Conservation (phyloP, 2,888 invertebrate species). For the Cyclophora punctaria region DNA sequence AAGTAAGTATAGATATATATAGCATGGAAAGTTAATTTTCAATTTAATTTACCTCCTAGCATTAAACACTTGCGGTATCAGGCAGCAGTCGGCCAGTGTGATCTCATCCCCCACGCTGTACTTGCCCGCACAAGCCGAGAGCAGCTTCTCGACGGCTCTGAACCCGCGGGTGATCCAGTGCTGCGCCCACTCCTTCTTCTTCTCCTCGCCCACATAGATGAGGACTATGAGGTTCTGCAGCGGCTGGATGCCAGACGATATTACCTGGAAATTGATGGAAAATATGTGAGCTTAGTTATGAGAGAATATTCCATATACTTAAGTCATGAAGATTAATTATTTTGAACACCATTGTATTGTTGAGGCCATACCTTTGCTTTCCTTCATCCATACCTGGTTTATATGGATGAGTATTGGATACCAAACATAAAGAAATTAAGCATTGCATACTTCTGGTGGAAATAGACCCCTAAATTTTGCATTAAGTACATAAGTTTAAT, state of each 20-base stretch:
- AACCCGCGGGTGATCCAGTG: conserved; percentile 95
- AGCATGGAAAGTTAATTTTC: no score
- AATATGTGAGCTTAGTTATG: no score
- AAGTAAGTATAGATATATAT: not conserved
- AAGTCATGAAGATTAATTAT: not conserved
- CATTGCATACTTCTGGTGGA: no score
- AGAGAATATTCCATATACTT: no score
- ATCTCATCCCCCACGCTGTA: conserved; percentile 96
- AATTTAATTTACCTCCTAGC: conserved; percentile 81
- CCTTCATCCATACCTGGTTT: no score
- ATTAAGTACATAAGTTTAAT: no score
- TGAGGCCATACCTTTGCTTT: no score
- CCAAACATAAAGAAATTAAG: no score
- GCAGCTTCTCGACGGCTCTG: conserved; percentile 89
- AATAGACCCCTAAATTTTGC: no score
- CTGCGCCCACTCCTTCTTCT: conserved; percentile 94
- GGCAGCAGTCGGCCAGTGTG: conserved; percentile 94
- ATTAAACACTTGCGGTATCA: conserved; percentile 97
- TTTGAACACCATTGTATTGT: no score
- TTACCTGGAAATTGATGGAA: conserved; percentile 63
- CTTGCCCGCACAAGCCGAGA: conserved; percentile 89
- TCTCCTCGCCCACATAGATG: conserved; percentile 90
- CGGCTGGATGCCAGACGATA: conserved; percentile 96
- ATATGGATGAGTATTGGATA: no score
- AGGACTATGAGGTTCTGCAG: conserved; percentile 94